A percentile compares a stretch with the other conserved stretches of the same genome.
phyloP scores from a whole-genome alignment of 2,797 vertebrate genomes.

The Antrozous pallidus region DNA sequence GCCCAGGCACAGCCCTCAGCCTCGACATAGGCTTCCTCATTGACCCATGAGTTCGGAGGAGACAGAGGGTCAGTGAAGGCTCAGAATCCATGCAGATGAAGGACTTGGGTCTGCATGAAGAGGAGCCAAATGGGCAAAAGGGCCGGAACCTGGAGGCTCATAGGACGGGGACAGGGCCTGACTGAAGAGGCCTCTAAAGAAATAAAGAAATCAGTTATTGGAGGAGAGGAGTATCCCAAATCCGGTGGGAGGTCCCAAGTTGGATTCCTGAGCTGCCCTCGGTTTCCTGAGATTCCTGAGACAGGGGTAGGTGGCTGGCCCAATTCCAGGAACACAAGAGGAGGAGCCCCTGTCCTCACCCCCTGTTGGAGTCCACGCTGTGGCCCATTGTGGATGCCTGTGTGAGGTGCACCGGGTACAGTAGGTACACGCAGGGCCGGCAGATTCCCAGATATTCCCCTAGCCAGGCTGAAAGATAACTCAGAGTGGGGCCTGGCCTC shows the following conservation, averaged over 20 bases:
- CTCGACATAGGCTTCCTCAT: neutral
- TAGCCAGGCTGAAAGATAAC: neutral
- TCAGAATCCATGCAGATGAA: neutral
- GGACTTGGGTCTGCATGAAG: neutral
- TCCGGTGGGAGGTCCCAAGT: neutral
- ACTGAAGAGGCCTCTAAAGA: neutral
- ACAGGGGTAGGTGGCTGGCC: neutral
- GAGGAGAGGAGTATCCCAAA: neutral
- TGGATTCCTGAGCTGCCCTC: rapidly evolving
- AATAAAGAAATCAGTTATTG: neutral
- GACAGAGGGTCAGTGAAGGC: neutral
- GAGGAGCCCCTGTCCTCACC: no score
- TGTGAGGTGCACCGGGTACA: neutral
- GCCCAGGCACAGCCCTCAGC: neutral
- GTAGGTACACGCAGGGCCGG: neutral
- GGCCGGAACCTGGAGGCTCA: neutral
- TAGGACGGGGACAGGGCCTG: neutral
- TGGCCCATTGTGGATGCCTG: neutral
- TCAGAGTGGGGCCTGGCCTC: neutral
- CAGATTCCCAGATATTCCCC: neutral
- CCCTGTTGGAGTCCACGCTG: neutral
- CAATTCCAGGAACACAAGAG: neutral
- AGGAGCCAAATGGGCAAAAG: neutral
- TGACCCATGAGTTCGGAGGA: neutral
- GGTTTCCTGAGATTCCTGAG: neutral